phyloP scores from a whole-genome alignment of 2,113 vertebrate genomes.

The Carlito syrichta region DNA sequence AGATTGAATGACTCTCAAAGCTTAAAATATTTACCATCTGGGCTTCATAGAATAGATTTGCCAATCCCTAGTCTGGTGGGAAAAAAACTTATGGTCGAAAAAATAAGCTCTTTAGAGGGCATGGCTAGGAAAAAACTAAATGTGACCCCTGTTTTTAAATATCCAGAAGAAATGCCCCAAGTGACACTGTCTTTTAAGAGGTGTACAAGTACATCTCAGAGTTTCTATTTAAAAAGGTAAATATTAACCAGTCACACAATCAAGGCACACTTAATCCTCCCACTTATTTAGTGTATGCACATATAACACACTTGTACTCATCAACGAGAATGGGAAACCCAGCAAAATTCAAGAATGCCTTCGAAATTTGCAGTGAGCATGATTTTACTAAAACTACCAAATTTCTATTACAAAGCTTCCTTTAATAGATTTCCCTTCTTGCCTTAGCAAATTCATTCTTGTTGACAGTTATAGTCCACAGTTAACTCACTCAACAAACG shows the following conservation, averaged over 20 bases:
- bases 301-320: no score
- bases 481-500: no score
- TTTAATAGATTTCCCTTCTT: not conserved
- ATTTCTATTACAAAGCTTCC: not conserved
- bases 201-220: not conserved
- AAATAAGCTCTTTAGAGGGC: not conserved
- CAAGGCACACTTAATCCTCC: accelerated
- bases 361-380: not conserved
- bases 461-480: no score
- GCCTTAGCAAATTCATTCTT: not conserved
- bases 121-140: not conserved
- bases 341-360: not conserved
- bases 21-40: not conserved
- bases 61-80: not conserved
- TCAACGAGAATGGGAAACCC: accelerated
- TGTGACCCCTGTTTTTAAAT: no score
- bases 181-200: not conserved
- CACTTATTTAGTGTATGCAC: accelerated
- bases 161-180: not conserved
- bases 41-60: not conserved
- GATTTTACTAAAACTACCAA: not conserved
- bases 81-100: not conserved
- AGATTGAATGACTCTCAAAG: not conserved
- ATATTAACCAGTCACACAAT: not conserved
- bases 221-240: not conserved